phyloP scores from a whole-genome alignment of 2,888 invertebrate genomes.

The Eremobia ochroleuca region DNA sequence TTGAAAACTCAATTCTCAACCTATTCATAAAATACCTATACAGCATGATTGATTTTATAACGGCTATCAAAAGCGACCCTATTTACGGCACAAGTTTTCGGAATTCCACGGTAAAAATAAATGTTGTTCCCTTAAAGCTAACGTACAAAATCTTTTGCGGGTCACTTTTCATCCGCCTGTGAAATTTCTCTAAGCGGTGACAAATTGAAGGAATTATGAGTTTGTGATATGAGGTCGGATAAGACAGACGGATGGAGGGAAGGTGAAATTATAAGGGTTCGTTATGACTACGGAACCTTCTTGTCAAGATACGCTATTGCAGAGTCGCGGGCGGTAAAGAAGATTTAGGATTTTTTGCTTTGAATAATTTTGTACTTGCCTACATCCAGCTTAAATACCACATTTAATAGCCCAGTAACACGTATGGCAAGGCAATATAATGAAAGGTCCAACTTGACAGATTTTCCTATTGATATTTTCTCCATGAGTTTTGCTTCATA shows the following conservation, averaged over 20 bases:
- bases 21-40: slow-evolving; percentile 48
- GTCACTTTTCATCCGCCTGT: slow-evolving; percentile 44
- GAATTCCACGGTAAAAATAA: slow-evolving; percentile 39
- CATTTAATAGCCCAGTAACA: no score
- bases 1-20: slow-evolving; percentile 49
- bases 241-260: slow-evolving; percentile 55
- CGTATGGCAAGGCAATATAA: no score
- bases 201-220: slow-evolving; percentile 68
- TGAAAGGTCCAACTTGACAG: no score
- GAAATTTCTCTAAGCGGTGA: slow-evolving; percentile 66
- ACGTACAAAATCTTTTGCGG: slow-evolving; percentile 41
- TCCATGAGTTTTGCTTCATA: no score
- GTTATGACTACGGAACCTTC: slow-evolving; percentile 45
- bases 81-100: not conserved
- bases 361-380: slow-evolving; percentile 26
- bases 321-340: slow-evolving; percentile 11
- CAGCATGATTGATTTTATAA: slow-evolving; percentile 49
- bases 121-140: slow-evolving; percentile 20
- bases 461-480: no score
- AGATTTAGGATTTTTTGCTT: slow-evolving; percentile 18
- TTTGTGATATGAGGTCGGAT: slow-evolving; percentile 64
- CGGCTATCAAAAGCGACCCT: slow-evolving; percentile 13
- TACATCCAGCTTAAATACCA: no score
- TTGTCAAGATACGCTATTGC: slow-evolving; percentile 34
- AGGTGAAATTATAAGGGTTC: slow-evolving; percentile 59